These are phyloP conservation scores for Drosophila basisetae DNA, from an alignment of 2,888 invertebrate species.

Conservation along the genomic window DNA sequence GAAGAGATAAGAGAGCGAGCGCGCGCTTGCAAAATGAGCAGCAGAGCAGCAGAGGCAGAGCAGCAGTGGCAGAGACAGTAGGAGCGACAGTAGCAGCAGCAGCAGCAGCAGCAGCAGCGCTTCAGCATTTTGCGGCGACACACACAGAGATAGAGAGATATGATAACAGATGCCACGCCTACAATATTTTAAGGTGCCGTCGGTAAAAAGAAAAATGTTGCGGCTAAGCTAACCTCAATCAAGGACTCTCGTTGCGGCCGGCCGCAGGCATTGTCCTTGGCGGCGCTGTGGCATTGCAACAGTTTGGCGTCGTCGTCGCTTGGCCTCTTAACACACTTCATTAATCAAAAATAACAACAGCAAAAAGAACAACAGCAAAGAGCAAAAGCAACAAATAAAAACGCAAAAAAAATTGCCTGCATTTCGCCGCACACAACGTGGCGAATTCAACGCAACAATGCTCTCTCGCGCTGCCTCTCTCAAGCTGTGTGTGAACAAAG, in stretches of 20 bases:
- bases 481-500: slow-evolving; percentile 49
- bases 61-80: slow-evolving; percentile 51
- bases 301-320: slow-evolving; percentile 34
- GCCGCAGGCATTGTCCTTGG: slow-evolving; percentile 74
- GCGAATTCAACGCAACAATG: slow-evolving; percentile 37
- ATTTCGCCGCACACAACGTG: slow-evolving; percentile 41
- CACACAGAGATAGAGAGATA: slow-evolving; percentile 70
- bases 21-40: slow-evolving; percentile 67
- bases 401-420: slow-evolving; percentile 24
- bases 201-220: slow-evolving; percentile 39
- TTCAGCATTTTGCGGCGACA: slow-evolving; percentile 62
- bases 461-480: slow-evolving; percentile 6
- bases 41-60: slow-evolving; percentile 18
- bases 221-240: slow-evolving; percentile 60
- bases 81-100: slow-evolving; percentile 2
- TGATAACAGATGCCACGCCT: slow-evolving; percentile 77
- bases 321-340: slow-evolving; percentile 85
- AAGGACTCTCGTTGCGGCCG: slow-evolving; percentile 64
- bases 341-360: slow-evolving; percentile 74
- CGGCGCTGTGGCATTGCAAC: slow-evolving; percentile 38
- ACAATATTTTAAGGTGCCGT: slow-evolving; percentile 27
- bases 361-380: slow-evolving; percentile 39
- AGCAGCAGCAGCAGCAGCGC: slow-evolving; percentile 22
- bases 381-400: slow-evolving; percentile 39
- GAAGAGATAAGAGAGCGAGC: slow-evolving; percentile 63